These are phyloP conservation scores for Tokudaia tokunoshimensis DNA, from an alignment of 2,797 vertebrate species.

Conservation along the genomic window DNA sequence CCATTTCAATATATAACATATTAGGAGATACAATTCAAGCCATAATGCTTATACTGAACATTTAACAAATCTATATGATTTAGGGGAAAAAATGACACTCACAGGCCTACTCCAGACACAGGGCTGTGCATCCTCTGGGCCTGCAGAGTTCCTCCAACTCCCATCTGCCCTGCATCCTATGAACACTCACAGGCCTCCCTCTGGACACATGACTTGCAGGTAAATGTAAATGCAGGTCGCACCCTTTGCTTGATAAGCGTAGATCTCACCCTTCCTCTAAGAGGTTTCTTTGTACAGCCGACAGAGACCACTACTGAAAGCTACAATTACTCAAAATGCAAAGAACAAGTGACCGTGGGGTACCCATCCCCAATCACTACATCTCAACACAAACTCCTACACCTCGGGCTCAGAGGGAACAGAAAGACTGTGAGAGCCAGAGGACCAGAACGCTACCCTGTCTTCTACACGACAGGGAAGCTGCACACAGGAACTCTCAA, in stretches of 20 bases:
- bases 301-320: background rate
- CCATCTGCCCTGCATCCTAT: background rate
- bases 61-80: background rate
- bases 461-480: background rate
- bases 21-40: background rate
- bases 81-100: background rate
- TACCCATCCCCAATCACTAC: background rate
- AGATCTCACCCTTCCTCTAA: background rate
- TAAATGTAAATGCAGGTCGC: background rate
- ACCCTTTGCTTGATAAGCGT: background rate
- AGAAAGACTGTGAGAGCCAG: background rate
- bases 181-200: background rate
- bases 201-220: no score
- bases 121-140: background rate
- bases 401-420: background rate
- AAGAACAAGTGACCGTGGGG: background rate
- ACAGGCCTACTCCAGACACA: background rate
- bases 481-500: background rate
- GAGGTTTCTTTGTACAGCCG: background rate
- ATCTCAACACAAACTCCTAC: no score
- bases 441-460: background rate
- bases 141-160: background rate
- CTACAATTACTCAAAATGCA: background rate
- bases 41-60: background rate
- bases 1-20: background rate